A percentile compares a stretch with the other conserved stretches of the same genome.
These are phyloP conservation scores for Brachionichthys hirsutus DNA, from an alignment of 2,113 vertebrate species.

Conservation along the genomic window DNA sequence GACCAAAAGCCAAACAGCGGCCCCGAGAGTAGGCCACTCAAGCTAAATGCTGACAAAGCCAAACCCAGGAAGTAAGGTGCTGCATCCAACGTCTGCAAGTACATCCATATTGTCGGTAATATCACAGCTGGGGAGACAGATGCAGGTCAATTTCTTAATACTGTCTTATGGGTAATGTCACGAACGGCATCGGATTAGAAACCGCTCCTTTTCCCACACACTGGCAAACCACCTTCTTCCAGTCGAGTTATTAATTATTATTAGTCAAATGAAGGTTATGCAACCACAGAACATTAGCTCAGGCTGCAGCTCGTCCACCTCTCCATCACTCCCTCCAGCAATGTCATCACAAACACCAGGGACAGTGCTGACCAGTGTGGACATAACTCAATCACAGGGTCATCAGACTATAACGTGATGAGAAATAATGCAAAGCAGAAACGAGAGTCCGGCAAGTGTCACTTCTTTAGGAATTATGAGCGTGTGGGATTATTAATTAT, in stretches of 20 bases:
- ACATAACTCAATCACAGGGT: conserved; percentile 30
- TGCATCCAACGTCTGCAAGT: conserved; percentile 79
- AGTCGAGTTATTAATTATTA: too few relatives aligned
- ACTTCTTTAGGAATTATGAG: too few relatives aligned
- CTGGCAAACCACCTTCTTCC: too few relatives aligned
- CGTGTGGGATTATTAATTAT: too few relatives aligned
- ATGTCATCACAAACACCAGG: conserved; percentile 12
- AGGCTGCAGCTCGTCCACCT: not conserved
- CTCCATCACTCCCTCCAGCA: not conserved
- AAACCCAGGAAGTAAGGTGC: conserved; percentile 82
- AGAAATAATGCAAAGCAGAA: too few relatives aligned
- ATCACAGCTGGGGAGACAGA: conserved; percentile 78
- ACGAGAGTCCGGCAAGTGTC: too few relatives aligned
- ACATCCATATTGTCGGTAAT: conserved; percentile 84
- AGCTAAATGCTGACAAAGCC: conserved; percentile 81
- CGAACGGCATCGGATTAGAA: too few relatives aligned
- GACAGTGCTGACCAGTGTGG: conserved; percentile 4
- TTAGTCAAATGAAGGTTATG: too few relatives aligned
- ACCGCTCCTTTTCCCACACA: too few relatives aligned
- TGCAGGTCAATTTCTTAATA: too few relatives aligned
- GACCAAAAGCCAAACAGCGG: conserved; percentile 82
- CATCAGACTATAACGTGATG: conserved; percentile 6
- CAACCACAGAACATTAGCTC: too few relatives aligned
- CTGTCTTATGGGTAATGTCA: too few relatives aligned
- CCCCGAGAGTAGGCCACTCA: conserved; percentile 78